Conservation (phyloP, 2,113 vertebrate species). For the Symphodus melops region DNA sequence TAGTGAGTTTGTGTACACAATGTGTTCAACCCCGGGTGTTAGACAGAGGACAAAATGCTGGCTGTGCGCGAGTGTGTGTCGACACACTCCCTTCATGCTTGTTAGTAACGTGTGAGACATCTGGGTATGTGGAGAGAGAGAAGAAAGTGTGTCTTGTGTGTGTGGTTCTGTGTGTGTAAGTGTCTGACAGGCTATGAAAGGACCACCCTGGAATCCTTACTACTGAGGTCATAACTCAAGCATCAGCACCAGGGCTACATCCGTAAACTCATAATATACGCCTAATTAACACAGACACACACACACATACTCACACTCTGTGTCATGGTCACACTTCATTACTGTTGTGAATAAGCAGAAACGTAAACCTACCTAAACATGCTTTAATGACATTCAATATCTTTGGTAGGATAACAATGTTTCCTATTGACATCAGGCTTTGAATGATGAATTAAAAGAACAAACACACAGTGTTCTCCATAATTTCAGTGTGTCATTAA, state of each 20-base stretch:
- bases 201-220: slow-evolving; percentile 69
- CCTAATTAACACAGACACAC: slow-evolving; percentile 20
- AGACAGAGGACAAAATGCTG: slow-evolving; percentile 58
- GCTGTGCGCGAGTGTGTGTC: slow-evolving; percentile 54
- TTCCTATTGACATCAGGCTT: no score
- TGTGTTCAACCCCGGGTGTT: slow-evolving; percentile 9
- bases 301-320: not conserved
- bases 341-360: not conserved
- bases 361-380: not conserved
- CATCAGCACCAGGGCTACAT: slow-evolving; percentile 34
- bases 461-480: no score
- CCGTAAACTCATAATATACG: slow-evolving; percentile 18
- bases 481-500: no score
- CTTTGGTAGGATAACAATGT: no score
- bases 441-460: no score
- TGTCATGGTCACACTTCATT: not conserved
- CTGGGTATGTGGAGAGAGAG: slow-evolving; percentile 31
- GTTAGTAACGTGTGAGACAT: slow-evolving; percentile 65
- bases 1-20: not conserved
- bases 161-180: slow-evolving; percentile 32
- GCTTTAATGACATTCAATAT: no score
- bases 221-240: slow-evolving; percentile 72
- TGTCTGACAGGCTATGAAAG: slow-evolving; percentile 49
- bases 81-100: slow-evolving; percentile 55
- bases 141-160: slow-evolving; percentile 39